Evolutionary conservation across 2,888 invertebrate species (phyloP), one percentile per base, ranked within the genome.

Genomic region (Scaptodrosophila latifasciaeformis): DNA sequence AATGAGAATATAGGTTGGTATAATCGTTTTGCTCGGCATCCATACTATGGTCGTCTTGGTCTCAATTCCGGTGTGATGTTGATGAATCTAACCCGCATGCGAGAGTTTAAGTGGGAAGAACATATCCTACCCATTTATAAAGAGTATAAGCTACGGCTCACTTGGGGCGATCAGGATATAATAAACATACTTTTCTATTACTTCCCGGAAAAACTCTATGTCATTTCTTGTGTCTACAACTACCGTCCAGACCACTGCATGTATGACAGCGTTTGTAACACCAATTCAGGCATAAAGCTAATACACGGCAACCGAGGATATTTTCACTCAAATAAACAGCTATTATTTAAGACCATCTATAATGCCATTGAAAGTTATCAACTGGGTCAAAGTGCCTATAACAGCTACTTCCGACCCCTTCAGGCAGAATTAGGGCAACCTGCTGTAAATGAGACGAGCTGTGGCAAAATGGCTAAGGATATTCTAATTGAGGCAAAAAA

Each of bases 111-210:
- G 19, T 97, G 97, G 96, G 91, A 91, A 55, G 90, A 92, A 58
- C 93, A 94, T 83, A 91, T 97, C 21, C 89, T 93, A 62, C 93
- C 95, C 2, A 93, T 96, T 67, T 93, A 95, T 87, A 90, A 92
- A 65, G 91, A 94, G 83, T 97, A 95, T 87, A 93, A 92, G 82
- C 84, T 92, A 10, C 91, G 93, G 77, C 94, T 97, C 59, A 96
- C 96, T 0, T 98, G 96, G 96, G 97, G 97, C n/a, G 98, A 98
- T 87, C 97, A 98, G 88, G 97, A 97, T 88, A 91, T 95, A 59
- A 92, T 95, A 61, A 96, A 95, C 82, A 94, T 95, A 62, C 91
- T 94, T 65, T 95, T 95, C 84, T 92, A 93, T 84, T 92, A 90
- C 82, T 90, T 93, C 88, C 92, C 94, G 70, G 93, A 92, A 64